These are phyloP conservation scores for Lamellibrachia satsuma DNA, from an alignment of 2,888 invertebrate genomes.

Conservation along the genomic window DNA sequence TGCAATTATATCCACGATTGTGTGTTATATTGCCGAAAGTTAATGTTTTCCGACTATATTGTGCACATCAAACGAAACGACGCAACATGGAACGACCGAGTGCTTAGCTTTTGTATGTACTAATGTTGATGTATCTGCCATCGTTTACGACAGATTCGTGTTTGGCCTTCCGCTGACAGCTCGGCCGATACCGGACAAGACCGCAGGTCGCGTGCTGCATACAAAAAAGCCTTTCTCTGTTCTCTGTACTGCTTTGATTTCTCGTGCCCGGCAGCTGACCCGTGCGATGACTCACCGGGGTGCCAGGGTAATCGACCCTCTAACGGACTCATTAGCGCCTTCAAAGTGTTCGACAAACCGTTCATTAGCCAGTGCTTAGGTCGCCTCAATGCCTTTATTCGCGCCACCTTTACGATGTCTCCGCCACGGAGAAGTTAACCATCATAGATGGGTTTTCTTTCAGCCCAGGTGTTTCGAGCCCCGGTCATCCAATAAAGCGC, in stretches of 20 bases:
- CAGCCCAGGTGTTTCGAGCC: neutral
- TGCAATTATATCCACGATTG: too few relatives aligned
- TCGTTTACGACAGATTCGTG: too few relatives aligned
- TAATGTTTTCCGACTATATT: too few relatives aligned
- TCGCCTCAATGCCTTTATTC: constrained; percentile 12
- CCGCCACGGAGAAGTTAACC: neutral
- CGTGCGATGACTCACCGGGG: neutral
- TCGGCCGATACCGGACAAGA: neutral
- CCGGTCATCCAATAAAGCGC: neutral
- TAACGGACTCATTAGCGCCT: neutral
- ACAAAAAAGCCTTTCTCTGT: neutral
- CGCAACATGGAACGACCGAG: neutral
- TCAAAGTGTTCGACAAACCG: constrained; percentile 13
- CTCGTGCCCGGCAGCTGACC: neutral
- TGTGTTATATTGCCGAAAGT: too few relatives aligned
- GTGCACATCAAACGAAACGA: neutral
- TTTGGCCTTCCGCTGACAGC: neutral
- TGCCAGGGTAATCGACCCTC: constrained; percentile 6
- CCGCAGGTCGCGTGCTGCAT: neutral
- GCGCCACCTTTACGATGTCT: constrained; percentile 8
- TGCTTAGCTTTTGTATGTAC: neutral
- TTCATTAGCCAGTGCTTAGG: constrained; percentile 9
- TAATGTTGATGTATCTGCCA: neutral
- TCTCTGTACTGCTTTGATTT: neutral
- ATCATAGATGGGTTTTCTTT: neutral